Evolutionary conservation across 2,113 vertebrate genomes (phyloP).

Genomic region (Perca schrenkii): DNA sequence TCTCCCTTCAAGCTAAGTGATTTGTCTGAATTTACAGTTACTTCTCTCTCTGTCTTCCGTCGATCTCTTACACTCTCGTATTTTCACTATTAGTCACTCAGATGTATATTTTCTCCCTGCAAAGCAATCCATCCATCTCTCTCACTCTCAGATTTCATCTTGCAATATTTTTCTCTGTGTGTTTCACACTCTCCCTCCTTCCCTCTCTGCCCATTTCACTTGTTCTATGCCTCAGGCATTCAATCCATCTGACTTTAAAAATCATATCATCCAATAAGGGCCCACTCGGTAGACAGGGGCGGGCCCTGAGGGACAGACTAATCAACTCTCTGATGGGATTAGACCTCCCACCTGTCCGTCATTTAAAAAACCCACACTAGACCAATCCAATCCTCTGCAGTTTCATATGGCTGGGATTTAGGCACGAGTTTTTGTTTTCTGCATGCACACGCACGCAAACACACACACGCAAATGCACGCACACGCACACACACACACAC

Average conservation of each 20-base stretch:
- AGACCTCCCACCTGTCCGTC: constrained; percentile 77
- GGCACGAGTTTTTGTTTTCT: constrained; percentile 16
- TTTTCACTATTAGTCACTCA: constrained; percentile 68
- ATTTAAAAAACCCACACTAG: constrained; percentile 64
- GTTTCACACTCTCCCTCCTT: constrained; percentile 45
- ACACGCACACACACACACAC: constrained; percentile 9
- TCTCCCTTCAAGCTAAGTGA: constrained; percentile 70
- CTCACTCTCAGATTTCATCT: constrained; percentile 67
- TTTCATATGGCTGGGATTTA: constrained; percentile 61
- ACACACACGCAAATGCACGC: neutral
- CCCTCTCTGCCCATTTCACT: constrained; percentile 38
- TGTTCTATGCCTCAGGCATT: constrained; percentile 65
- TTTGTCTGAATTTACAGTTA: constrained; percentile 75
- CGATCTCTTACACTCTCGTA: constrained; percentile 53
- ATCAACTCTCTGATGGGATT: constrained; percentile 76
- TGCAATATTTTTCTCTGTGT: constrained; percentile 41
- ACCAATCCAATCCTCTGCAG: constrained; percentile 56
- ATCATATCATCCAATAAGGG: constrained; percentile 80
- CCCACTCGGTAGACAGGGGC: constrained; percentile 73
- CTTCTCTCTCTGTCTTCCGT: constrained; percentile 45
- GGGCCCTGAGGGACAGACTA: constrained; percentile 74
- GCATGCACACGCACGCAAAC: neutral
- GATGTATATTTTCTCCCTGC: constrained; percentile 63
- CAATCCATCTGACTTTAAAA: constrained; percentile 80
- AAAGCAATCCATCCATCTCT: constrained; percentile 58